phyloP scores from a whole-genome alignment of 1,140 invertebrate species.

The Drosophila dunni region DNA sequence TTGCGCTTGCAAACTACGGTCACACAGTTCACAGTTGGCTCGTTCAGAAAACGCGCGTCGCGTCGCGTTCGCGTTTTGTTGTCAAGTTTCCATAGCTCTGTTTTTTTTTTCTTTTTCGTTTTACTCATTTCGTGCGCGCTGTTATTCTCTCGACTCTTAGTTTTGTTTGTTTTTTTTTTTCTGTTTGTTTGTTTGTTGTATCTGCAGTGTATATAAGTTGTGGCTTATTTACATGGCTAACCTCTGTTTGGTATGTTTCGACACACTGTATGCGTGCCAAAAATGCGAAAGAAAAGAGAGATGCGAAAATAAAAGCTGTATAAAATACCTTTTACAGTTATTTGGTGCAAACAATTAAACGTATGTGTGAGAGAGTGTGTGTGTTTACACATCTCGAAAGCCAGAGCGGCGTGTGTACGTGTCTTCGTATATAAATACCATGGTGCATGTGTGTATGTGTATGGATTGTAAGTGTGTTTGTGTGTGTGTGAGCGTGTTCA shows the following conservation, averaged over 20 bases:
- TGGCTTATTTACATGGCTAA: constrained; percentile 18
- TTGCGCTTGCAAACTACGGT: constrained; percentile 33
- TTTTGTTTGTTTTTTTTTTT: constrained; percentile 36
- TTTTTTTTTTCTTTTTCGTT: constrained; percentile 36
- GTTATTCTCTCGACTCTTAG: constrained; percentile 29
- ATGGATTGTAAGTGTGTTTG: constrained; percentile 2
- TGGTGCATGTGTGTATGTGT: constrained; percentile 4
- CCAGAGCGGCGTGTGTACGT: constrained; percentile 51
- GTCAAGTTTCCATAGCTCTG: constrained; percentile 42
- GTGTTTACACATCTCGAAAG: constrained; percentile 34
- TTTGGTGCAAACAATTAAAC: constrained; percentile 70
- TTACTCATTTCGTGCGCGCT: constrained; percentile 37
- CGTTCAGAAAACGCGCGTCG: constrained; percentile 69
- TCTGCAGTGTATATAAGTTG: constrained; percentile 14
- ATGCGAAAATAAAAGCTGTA: constrained; percentile 38
- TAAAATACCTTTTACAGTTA: constrained; percentile 63
- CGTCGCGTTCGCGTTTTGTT: constrained; percentile 69
- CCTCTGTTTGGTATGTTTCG: constrained; percentile 17
- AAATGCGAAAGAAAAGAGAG: neutral
- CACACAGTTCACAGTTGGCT: constrained; percentile 51
- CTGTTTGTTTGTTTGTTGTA: constrained; percentile 31
- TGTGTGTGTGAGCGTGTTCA: constrained; percentile 38
- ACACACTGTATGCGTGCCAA: constrained; percentile 30
- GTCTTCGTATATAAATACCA: constrained; percentile 33
- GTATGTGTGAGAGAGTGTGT: constrained; percentile 22